Evolutionary conservation across 1,140 invertebrate species (phyloP).

Genomic region (Drosophila hydei): DNA sequence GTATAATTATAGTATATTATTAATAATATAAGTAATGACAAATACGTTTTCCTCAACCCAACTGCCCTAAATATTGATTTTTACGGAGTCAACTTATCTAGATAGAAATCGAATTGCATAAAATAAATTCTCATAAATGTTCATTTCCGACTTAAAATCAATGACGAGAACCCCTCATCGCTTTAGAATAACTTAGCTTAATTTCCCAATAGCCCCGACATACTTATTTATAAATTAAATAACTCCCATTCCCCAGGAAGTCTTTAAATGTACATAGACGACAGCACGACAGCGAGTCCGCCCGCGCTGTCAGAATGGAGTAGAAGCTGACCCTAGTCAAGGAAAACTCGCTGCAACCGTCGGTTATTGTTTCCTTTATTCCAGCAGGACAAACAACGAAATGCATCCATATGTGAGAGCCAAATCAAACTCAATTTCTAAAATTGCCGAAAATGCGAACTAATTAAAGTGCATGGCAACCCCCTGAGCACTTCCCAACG

Average conservation of each 20-base stretch:
- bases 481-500: background rate
- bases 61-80: no score
- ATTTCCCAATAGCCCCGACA: conserved; percentile 20
- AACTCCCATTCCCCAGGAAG: conserved; percentile 2
- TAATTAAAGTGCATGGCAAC: conserved; percentile 32
- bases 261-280: conserved; percentile 18
- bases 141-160: conserved; percentile 13
- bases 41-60: no score
- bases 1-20: no score
- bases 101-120: background rate
- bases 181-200: background rate
- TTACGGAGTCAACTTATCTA: background rate
- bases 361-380: background rate
- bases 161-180: background rate
- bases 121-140: background rate
- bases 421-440: conserved; percentile 18
- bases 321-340: conserved; percentile 29
- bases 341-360: conserved; percentile 19
- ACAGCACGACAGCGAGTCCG: background rate
- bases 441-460: conserved; percentile 25
- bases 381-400: background rate
- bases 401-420: conserved; percentile 23
- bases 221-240: conserved; percentile 15
- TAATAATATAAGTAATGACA: no score
- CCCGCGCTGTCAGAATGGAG: background rate